A percentile compares a stretch with the other conserved stretches of the same genome.
phyloP scores from a whole-genome alignment of 2,888 invertebrate species.

The Diachrysia chrysitis region DNA sequence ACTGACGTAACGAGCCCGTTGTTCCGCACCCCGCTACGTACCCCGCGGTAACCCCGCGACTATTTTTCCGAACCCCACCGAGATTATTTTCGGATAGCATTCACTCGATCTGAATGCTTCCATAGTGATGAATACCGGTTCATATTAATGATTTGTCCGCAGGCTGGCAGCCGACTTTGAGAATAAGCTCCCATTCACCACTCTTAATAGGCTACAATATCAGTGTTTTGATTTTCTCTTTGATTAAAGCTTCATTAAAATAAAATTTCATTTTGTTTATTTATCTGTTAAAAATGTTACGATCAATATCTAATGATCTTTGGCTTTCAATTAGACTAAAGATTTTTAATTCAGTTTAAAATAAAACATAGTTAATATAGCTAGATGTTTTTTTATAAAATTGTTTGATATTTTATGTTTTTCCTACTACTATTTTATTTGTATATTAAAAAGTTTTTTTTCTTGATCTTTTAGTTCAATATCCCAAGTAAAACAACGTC shows the following conservation, averaged over 20 bases:
- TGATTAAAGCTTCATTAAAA: background rate
- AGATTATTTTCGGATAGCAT: slow-evolving; percentile 82
- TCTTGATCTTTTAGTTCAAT: too few relatives aligned
- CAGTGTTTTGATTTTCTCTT: slow-evolving; percentile 33
- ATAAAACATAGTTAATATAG: too few relatives aligned
- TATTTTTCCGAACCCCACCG: slow-evolving; percentile 68
- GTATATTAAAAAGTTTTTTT: too few relatives aligned
- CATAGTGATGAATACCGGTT: slow-evolving; percentile 83
- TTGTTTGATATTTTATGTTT: too few relatives aligned
- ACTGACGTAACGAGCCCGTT: slow-evolving; percentile 87
- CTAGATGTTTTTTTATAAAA: too few relatives aligned
- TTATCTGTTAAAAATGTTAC: too few relatives aligned
- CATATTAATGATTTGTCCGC: slow-evolving; percentile 83
- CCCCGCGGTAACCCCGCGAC: slow-evolving; percentile 41
- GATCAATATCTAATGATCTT: too few relatives aligned
- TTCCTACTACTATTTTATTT: too few relatives aligned
- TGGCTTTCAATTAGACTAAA: too few relatives aligned
- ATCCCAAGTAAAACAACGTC: too few relatives aligned
- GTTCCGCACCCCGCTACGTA: slow-evolving; percentile 73
- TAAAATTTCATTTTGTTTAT: too few relatives aligned
- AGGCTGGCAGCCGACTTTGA: slow-evolving; percentile 68
- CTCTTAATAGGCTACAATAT: slow-evolving; percentile 65
- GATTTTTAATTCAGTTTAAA: too few relatives aligned
- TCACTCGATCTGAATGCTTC: slow-evolving; percentile 78
- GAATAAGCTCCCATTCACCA: slow-evolving; percentile 61